Conservation (phyloP, 2,797 vertebrate species). For the Gila robusta region DNA sequence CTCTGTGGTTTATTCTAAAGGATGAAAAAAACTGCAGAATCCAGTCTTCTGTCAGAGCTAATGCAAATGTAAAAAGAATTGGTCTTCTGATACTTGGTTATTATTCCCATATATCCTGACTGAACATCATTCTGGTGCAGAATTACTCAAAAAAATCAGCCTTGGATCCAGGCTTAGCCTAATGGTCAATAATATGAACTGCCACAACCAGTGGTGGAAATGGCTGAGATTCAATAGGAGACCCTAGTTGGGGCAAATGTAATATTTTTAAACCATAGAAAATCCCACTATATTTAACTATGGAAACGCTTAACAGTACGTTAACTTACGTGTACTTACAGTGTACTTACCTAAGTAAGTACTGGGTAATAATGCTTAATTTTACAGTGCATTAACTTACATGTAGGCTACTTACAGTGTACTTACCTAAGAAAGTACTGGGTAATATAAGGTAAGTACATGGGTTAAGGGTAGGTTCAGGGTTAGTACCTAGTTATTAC, state of each 20-base stretch:
- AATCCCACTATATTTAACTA: background rate
- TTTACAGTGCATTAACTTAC: no score
- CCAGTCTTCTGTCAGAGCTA: slow-evolving; percentile 48
- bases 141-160: background rate
- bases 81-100: background rate
- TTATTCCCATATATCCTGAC: background rate
- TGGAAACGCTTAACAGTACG: no score
- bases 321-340: no score
- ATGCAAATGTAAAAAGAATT: slow-evolving; percentile 25
- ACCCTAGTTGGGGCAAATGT: background rate
- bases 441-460: no score
- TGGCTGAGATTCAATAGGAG: background rate
- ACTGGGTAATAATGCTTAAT: no score
- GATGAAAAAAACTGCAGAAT: slow-evolving; percentile 42
- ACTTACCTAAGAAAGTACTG: no score
- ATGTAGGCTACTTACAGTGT: no score
- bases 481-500: no score
- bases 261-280: background rate
- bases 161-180: background rate
- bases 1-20: slow-evolving; percentile 39
- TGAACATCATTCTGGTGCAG: background rate
- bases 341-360: no score
- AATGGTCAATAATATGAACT: background rate
- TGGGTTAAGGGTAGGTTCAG: no score
- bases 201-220: background rate